phyloP scores from a whole-genome alignment of 2,797 vertebrate species.

The Anableps anableps region DNA sequence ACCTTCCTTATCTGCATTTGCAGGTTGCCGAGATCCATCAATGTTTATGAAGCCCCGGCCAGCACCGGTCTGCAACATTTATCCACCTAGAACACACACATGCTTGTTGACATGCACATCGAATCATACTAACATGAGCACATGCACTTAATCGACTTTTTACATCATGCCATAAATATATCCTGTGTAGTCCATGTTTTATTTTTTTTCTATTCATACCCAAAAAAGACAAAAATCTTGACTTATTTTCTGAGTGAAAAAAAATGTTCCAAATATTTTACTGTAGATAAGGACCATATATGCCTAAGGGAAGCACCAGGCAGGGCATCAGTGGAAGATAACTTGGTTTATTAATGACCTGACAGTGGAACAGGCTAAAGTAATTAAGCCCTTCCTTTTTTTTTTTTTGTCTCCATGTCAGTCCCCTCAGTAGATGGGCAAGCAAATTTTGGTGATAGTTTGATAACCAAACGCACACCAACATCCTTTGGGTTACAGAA shows the following conservation, averaged over 20 bases:
- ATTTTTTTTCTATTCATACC: constrained; percentile 67
- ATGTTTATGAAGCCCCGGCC: constrained; percentile 81
- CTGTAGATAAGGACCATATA: constrained; percentile 88
- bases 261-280: constrained; percentile 89
- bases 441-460: constrained; percentile 97
- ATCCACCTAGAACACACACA: constrained; percentile 71
- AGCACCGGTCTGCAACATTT: constrained; percentile 82
- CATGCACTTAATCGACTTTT: constrained; percentile 67
- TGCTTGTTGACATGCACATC: constrained; percentile 58
- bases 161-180: constrained; percentile 79
- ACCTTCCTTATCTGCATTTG: constrained; percentile 93
- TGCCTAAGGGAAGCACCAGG: constrained; percentile 75
- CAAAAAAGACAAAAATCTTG: constrained; percentile 82
- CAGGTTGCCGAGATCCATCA: constrained; percentile 96
- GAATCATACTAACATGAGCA: constrained; percentile 63
- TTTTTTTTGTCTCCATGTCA: constrained; percentile 35
- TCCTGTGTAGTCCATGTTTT: constrained; percentile 65
- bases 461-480: constrained; percentile 89
- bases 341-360: constrained; percentile 99
- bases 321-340: constrained; percentile 88
- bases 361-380: constrained; percentile 89
- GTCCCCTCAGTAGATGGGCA: constrained; percentile 84
- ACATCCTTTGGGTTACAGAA: constrained; percentile 21
- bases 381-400: constrained; percentile 92
- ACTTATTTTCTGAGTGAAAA: constrained; percentile 86